A percentile compares a stretch with the other conserved stretches of the same genome.
Evolutionary conservation across 2,888 invertebrate genomes (phyloP).

Genomic region (Drosophila prostipennis): DNA sequence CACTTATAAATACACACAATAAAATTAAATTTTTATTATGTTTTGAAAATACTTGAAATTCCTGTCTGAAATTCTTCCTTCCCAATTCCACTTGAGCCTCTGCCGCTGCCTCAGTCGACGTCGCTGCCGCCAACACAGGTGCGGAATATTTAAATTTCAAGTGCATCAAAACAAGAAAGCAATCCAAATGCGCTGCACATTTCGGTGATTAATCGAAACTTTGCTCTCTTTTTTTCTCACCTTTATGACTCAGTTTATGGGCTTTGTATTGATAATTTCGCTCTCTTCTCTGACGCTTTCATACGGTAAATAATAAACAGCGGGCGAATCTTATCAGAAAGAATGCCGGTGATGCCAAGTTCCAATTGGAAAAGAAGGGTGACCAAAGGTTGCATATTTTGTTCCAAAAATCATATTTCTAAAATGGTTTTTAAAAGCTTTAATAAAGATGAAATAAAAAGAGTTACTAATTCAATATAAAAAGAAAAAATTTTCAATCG

Average conservation of each 20-base stretch:
- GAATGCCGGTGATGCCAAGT: conserved; percentile 17
- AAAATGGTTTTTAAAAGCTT: too few relatives aligned
- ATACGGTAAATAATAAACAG: conserved; percentile 35
- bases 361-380: conserved; percentile 11
- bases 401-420: too few relatives aligned
- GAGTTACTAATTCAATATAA: too few relatives aligned
- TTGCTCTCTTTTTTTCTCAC: conserved; percentile 25
- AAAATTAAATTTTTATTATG: conserved; percentile 74
- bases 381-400: not conserved
- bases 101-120: conserved; percentile 40
- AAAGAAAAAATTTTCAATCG: too few relatives aligned
- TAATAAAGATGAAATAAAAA: too few relatives aligned
- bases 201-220: conserved; percentile 20
- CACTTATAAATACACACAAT: conserved; percentile 75
- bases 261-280: conserved; percentile 27
- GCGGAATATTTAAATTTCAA: conserved; percentile 26
- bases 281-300: conserved; percentile 2
- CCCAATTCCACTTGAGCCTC: conserved; percentile 54
- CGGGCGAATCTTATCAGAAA: conserved; percentile 26
- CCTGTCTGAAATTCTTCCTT: conserved; percentile 30
- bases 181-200: conserved; percentile 25
- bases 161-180: conserved; percentile 37
- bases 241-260: conserved; percentile 34
- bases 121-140: conserved; percentile 22
- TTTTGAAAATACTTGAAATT: conserved; percentile 74